Evolutionary conservation across 2,888 invertebrate species (phyloP).

Genomic region (Crepidodera aurea): DNA sequence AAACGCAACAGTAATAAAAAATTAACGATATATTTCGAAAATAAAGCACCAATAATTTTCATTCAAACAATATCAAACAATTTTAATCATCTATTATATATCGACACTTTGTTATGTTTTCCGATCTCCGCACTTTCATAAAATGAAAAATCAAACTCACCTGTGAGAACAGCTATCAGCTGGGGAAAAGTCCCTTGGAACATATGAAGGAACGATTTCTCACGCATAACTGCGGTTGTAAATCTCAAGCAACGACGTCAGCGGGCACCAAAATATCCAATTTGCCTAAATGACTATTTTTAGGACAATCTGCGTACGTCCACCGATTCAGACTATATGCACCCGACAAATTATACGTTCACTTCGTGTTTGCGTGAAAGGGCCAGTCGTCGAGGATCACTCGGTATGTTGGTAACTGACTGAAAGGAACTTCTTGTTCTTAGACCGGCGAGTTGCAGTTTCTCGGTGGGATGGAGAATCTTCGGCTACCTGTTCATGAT

Average conservation of each 20-base stretch:
- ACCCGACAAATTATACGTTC: background rate
- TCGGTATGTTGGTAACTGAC: background rate
- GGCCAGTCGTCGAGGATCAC: background rate
- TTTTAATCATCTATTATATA: no score
- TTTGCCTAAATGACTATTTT: conserved; percentile 11
- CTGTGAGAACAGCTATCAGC: conserved; percentile 52
- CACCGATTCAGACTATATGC: background rate
- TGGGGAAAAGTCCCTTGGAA: conserved; percentile 52
- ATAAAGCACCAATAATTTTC: no score
- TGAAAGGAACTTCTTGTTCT: conserved; percentile 6
- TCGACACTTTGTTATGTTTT: no score
- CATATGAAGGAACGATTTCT: conserved; percentile 44
- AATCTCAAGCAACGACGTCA: background rate
- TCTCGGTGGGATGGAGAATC: conserved; percentile 19
- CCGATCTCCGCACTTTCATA: no score
- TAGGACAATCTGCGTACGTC: background rate
- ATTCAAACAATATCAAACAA: no score
- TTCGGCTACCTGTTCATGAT: conserved; percentile 28
- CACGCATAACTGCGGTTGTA: conserved; percentile 40
- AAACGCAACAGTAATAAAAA: no score
- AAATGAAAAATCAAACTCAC: no score
- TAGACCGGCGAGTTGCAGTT: conserved; percentile 2
- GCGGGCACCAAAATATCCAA: conserved; percentile 5
- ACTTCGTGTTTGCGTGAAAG: background rate
- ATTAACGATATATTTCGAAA: no score